phyloP scores from a whole-genome alignment of 2,113 vertebrate genomes.

The Sylvia atricapilla region DNA sequence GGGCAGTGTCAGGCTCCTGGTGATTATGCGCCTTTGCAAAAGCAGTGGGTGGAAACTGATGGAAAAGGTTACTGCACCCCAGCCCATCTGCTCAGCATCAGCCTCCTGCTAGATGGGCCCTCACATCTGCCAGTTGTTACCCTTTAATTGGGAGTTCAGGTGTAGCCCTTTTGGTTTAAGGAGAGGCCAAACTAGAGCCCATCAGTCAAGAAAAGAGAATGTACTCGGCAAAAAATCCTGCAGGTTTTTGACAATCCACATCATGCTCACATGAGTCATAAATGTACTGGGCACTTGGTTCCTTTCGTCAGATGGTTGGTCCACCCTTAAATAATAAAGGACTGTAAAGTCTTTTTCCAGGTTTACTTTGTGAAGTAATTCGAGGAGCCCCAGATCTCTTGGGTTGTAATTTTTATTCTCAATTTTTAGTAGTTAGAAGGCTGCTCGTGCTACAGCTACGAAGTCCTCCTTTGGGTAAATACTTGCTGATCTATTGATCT shows the following conservation, averaged over 20 bases:
- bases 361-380: neutral
- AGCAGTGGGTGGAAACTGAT: neutral
- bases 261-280: neutral
- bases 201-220: neutral
- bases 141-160: conserved; percentile 16
- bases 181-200: neutral
- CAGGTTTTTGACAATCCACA: neutral
- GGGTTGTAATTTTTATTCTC: neutral
- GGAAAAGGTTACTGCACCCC: neutral
- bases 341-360: neutral
- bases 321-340: neutral
- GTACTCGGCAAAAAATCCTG: neutral
- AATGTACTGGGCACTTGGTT: neutral
- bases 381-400: neutral
- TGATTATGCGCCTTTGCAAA: neutral
- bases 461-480: neutral
- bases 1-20: neutral
- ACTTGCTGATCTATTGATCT: neutral
- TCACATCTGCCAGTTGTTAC: conserved; percentile 58
- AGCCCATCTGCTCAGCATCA: conserved; percentile 60
- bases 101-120: neutral
- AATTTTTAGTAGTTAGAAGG: neutral
- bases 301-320: neutral
- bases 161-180: conserved; percentile 31
- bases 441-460: neutral